Evolutionary conservation across 2,113 vertebrate species (phyloP).

Genomic region (Mohoua ochrocephala): DNA sequence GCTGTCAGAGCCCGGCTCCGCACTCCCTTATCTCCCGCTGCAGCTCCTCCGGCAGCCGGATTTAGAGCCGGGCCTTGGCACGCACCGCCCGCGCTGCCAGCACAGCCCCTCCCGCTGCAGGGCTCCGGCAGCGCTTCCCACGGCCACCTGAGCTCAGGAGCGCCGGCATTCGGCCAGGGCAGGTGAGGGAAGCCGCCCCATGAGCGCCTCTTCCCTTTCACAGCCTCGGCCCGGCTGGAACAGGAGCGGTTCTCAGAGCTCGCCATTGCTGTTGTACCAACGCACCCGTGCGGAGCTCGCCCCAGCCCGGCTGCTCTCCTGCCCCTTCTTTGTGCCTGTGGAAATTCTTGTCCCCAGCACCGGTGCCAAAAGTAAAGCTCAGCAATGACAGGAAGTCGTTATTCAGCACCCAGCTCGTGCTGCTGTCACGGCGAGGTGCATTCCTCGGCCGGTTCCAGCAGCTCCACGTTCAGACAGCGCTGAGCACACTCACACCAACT

Average conservation of each 20-base stretch:
- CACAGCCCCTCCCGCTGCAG: not conserved
- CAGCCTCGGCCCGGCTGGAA: not conserved
- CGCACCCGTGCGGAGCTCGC: accelerated
- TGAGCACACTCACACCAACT: not conserved
- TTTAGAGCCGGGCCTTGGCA: not conserved
- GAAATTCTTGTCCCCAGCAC: not conserved
- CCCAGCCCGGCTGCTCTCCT: not conserved
- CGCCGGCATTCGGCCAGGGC: not conserved
- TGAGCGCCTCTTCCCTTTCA: not conserved
- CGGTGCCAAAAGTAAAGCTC: not conserved
- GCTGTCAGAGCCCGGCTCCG: not conserved
- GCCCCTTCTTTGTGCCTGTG: not conserved
- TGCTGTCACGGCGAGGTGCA: not conserved
- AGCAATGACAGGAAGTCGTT: accelerated
- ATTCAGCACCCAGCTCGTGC: not conserved
- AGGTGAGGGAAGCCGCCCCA: accelerated
- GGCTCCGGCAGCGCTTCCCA: accelerated
- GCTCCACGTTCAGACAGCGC: not conserved
- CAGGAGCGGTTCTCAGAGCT: not conserved
- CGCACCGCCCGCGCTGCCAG: accelerated
- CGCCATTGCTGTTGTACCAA: accelerated
- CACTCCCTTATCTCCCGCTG: not conserved
- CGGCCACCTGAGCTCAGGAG: not conserved
- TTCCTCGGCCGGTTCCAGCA: not conserved
- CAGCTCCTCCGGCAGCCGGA: not conserved